These are phyloP conservation scores for Onychostoma macrolepis DNA, from an alignment of 2,113 vertebrate species.

Conservation along the genomic window DNA sequence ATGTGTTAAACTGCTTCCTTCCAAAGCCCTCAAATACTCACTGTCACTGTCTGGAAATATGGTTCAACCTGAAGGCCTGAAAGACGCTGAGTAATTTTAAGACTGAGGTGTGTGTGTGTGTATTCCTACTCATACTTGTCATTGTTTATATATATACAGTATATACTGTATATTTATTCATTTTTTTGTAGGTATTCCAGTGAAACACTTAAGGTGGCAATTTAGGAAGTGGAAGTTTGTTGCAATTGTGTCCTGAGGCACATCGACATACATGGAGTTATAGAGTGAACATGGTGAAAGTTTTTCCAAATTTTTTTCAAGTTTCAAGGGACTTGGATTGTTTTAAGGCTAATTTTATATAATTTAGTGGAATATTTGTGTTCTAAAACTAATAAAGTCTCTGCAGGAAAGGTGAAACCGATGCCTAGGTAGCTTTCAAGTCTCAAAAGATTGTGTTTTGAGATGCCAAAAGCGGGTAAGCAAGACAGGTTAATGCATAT, in stretches of 20 bases:
- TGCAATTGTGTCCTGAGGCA: constrained; percentile 5
- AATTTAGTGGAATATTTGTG: background rate
- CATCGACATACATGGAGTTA: background rate
- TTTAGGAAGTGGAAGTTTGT: background rate
- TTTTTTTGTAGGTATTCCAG: background rate
- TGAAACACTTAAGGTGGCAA: background rate
- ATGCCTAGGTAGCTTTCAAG: background rate
- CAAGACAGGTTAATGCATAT: constrained; percentile 3
- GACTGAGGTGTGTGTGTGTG: background rate
- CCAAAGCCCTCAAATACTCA: constrained; percentile 48
- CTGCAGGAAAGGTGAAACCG: background rate
- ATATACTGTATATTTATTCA: no score
- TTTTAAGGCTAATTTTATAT: background rate
- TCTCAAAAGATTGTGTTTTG: background rate
- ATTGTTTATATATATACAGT: background rate
- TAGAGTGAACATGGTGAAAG: background rate
- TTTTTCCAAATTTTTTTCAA: background rate
- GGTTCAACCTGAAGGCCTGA: constrained; percentile 26
- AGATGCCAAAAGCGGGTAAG: background rate
- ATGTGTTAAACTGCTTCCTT: constrained; percentile 41
- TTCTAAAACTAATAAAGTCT: background rate
- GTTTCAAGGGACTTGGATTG: background rate
- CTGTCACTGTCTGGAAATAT: constrained; percentile 9
- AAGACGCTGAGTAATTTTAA: background rate
- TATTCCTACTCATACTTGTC: background rate